phyloP scores from a whole-genome alignment of 2,888 invertebrate species.

The Cantharis flavilabris region DNA sequence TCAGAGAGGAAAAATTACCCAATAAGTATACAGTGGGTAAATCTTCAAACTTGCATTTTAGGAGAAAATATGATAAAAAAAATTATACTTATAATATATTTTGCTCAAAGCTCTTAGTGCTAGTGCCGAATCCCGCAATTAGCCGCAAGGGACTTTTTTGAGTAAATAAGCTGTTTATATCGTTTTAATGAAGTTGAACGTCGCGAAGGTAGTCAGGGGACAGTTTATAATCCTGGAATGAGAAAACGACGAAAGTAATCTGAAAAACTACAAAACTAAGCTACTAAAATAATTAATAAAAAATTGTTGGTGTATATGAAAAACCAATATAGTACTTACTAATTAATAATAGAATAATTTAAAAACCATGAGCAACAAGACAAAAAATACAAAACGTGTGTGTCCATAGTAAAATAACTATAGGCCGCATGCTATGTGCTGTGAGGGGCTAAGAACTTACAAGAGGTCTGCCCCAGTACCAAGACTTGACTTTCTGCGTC shows the following conservation, averaged over 20 bases:
- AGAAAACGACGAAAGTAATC: background rate
- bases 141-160: background rate
- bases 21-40: background rate
- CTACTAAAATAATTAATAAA: background rate
- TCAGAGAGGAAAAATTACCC: background rate
- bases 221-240: background rate
- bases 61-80: no score
- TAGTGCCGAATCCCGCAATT: no score
- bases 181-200: background rate
- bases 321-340: background rate
- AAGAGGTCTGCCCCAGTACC: conserved; percentile 97
- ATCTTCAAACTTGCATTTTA: no score
- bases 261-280: background rate
- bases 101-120: no score
- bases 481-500: conserved; percentile 95
- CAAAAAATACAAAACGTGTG: conserved; percentile 23
- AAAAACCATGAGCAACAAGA: conserved; percentile 25
- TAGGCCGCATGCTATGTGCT: conserved; percentile 44
- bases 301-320: conserved; percentile 4
- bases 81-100: no score
- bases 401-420: conserved; percentile 34
- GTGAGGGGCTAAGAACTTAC: conserved; percentile 69
- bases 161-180: no score
- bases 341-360: background rate
- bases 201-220: background rate